A percentile compares a stretch with the other conserved stretches of the same genome.
These are phyloP conservation scores for Suricata suricatta DNA, from an alignment of 2,113 vertebrate genomes.

Conservation along the genomic window DNA sequence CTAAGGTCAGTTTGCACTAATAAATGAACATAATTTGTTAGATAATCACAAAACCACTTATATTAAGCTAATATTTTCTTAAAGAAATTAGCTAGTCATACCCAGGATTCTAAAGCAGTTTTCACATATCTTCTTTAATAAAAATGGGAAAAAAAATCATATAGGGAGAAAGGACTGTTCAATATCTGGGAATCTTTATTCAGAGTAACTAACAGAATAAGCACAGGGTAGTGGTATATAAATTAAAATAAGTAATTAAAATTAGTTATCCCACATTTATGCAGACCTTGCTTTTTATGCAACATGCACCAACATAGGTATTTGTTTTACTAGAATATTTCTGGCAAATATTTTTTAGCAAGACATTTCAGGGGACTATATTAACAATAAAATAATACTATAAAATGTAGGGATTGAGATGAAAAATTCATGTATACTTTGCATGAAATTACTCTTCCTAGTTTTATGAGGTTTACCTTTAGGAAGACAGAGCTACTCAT, in stretches of 20 bases:
- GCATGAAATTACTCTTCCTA: not conserved
- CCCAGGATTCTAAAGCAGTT: not conserved
- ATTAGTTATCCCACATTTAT: not conserved
- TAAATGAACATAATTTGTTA: constrained; percentile 34
- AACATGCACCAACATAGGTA: not conserved
- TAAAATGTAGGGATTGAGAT: constrained; percentile 18
- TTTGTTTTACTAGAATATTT: not conserved
- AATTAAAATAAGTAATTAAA: constrained; percentile 1
- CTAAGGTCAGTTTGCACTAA: not conserved
- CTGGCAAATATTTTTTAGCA: constrained; percentile 29
- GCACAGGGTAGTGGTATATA: not conserved
- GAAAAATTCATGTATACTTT: not conserved
- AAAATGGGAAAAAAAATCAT: not conserved
- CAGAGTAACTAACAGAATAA: not conserved
- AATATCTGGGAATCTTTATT: not conserved
- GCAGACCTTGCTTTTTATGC: not conserved
- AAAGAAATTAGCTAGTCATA: constrained; percentile 15
- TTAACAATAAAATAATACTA: not conserved
- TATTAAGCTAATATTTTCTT: not conserved
- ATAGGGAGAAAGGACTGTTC: not conserved
- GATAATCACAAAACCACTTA: not conserved
- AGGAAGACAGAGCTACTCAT: not conserved
- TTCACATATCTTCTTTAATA: not conserved
- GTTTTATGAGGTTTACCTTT: constrained; percentile 53
- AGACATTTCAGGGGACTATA: not conserved